Percentiles rank a stretch among this genome's conserved stretches.
These are phyloP conservation scores for Drosophila suboccidentalis DNA, from an alignment of 2,888 invertebrate species.

Conservation along the genomic window DNA sequence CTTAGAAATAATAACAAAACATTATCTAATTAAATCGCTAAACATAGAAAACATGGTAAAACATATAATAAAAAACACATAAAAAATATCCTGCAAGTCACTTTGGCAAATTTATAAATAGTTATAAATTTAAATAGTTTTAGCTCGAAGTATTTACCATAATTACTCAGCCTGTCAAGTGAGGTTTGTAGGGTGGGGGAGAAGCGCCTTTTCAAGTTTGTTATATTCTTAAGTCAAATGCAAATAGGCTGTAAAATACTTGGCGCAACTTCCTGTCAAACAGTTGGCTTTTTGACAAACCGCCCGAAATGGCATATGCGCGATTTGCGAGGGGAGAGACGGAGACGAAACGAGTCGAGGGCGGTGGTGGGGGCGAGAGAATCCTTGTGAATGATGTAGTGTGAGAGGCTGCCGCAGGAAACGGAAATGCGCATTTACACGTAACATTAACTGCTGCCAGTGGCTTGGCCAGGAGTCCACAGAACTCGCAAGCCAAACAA, in stretches of 20 bases:
- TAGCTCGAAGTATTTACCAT: conserved; percentile 25
- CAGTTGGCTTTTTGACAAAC: conserved; percentile 76
- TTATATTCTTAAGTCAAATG: conserved; percentile 39
- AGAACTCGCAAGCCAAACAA: conserved; percentile 60
- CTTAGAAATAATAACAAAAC: neutral
- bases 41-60: too few species aligned
- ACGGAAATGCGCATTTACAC: conserved; percentile 82
- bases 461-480: conserved; percentile 48
- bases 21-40: too few species aligned
- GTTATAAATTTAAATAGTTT: too few species aligned
- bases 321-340: neutral
- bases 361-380: neutral
- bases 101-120: neutral
- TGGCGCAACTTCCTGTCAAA: conserved; percentile 73
- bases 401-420: conserved; percentile 61
- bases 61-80: neutral
- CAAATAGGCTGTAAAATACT: conserved; percentile 67
- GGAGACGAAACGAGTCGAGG: neutral
- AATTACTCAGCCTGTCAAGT: conserved; percentile 37
- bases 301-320: conserved; percentile 49
- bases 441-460: conserved; percentile 78
- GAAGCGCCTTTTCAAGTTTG: conserved; percentile 11
- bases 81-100: neutral
- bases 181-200: neutral
- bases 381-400: conserved; percentile 21